Conservation (phyloP, 2,113 vertebrate species). For the Calcarius ornatus region DNA sequence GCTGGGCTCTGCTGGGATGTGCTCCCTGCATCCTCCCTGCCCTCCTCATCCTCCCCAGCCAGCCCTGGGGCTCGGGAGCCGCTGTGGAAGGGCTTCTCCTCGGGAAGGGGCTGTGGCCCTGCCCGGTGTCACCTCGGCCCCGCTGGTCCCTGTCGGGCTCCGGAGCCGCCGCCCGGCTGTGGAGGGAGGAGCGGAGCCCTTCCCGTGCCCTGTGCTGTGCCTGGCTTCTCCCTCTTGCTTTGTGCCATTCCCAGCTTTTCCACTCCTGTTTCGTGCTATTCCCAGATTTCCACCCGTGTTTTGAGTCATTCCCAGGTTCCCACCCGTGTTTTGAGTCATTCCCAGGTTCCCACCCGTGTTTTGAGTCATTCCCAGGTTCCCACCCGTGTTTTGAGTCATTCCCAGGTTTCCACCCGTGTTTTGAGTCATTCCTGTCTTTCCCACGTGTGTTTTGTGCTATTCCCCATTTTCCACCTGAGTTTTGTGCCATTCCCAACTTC, state of each 20-base stretch:
- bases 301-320: no score
- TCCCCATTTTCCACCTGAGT: accelerated
- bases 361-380: neutral
- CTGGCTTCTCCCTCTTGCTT: accelerated
- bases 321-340: no score
- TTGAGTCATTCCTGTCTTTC: neutral
- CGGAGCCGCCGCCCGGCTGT: accelerated
- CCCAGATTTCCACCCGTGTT: no score
- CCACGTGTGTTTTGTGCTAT: neutral
- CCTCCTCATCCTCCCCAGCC: neutral
- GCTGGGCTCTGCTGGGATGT: neutral
- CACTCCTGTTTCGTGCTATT: no score
- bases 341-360: accelerated
- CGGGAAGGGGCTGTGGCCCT: neutral
- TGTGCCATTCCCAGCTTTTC: no score
- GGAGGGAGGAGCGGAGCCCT: neutral
- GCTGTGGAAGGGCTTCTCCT: neutral
- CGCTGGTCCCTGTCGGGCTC: accelerated
- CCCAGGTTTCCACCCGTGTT: neutral
- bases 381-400: neutral
- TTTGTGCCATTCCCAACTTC: neutral
- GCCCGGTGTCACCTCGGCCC: neutral
- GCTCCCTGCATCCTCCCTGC: neutral
- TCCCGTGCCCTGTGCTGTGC: neutral
- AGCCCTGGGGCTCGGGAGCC: neutral